Percentiles rank a stretch among this genome's conserved stretches.
Conservation (phyloP, 2,113 vertebrate genomes). For the Urocitellus parryii region DNA sequence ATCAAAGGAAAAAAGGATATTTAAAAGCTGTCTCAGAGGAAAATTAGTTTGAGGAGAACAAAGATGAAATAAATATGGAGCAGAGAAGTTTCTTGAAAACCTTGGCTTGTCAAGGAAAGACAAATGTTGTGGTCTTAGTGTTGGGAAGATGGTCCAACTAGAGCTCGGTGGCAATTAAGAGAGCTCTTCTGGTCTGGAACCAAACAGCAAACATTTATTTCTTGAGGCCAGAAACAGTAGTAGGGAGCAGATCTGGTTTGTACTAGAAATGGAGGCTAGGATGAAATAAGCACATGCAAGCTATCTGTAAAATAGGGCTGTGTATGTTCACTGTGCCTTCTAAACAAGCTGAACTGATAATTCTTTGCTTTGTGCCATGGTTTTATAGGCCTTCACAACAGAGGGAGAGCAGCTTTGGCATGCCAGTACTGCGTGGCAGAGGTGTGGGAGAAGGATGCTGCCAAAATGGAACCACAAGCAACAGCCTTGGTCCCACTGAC, state of each 20-base stretch:
- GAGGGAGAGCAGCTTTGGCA: too few species aligned
- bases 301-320: not conserved
- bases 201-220: not conserved
- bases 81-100: not conserved
- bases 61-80: not conserved
- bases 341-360: not conserved
- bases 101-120: not conserved
- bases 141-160: not conserved
- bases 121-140: not conserved
- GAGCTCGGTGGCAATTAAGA: not conserved
- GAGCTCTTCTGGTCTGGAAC: not conserved
- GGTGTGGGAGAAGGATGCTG: not conserved
- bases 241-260: not conserved
- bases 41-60: not conserved
- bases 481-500: not conserved
- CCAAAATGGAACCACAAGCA: not conserved
- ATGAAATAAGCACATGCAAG: not conserved
- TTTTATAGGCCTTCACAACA: not conserved
- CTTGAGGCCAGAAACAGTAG: not conserved
- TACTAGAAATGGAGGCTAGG: not conserved
- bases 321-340: not conserved
- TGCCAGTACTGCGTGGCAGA: accelerated
- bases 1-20: not conserved
- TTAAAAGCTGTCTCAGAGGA: not conserved
- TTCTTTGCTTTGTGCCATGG: not conserved